Evolutionary conservation across 2,888 invertebrate genomes (phyloP), one percentile per base, ranked within the genome.

Genomic region (Alentia gelatinosa): DNA sequence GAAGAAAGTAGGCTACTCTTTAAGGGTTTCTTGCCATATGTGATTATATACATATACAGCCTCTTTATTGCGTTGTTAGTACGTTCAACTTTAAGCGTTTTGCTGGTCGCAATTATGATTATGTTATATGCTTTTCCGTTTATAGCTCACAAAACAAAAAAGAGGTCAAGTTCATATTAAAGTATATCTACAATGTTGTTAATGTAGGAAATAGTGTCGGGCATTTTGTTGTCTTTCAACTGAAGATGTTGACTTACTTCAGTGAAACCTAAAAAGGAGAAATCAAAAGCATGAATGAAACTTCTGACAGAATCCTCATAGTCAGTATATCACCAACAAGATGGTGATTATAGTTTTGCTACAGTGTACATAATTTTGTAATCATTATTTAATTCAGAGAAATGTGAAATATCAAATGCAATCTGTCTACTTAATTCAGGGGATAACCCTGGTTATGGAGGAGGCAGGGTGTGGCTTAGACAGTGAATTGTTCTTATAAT

Each of bases 341-440:
- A n/a, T n/a, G n/a, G n/a, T n/a, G n/a, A n/a, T 56, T 68, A 30
- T 68, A 68, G 33, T 4, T 26, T 68, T 68, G 68, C 68, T 68
- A 30, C 23, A 68, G 68, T 68, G 68, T 68, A 68, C 68, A 68
- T 68, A 68, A 68, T 68, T 79, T 79, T 79, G n/a, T 79, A 79
- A 37, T 39, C 79, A 35, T 35, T 79, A 79, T 79, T 79, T 79
- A 79, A 79, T 39, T 79, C 23, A 79, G 37, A 79, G 79, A 79
- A 79, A 79, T 79, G n/a, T 79, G 37, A 19, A 39, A 39, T 68
- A 15, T 68, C 15, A 35, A 26, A 47, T 47, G 47, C 9, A 47
- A 74, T 74, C 68, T 68, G 35, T 75, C 79, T 79, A 35, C 79
- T 79, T 79, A 79, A 79, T 37, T 23, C n/a, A n/a, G n/a, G n/a